These are phyloP conservation scores for Leptura quadrifasciata DNA, from an alignment of 2,888 invertebrate species.

Conservation along the genomic window DNA sequence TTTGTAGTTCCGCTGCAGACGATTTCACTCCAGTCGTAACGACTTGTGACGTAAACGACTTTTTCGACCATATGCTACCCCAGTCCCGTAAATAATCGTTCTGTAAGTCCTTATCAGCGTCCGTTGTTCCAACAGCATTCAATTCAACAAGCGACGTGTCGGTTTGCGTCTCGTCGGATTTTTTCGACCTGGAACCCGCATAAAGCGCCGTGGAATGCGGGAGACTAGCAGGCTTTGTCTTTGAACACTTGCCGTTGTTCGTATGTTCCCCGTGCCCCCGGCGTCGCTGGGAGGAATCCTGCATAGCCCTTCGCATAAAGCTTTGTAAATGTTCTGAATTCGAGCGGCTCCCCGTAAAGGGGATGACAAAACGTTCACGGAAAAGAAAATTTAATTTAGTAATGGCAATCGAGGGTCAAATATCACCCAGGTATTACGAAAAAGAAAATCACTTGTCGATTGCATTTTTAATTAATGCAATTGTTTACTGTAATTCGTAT, in stretches of 20 bases:
- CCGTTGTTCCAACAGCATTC: not conserved
- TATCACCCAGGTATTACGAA: no score
- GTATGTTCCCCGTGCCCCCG: constrained; percentile 17
- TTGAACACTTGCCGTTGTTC: constrained; percentile 33
- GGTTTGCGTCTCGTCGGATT: not conserved
- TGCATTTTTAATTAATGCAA: not conserved
- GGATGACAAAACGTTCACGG: no score
- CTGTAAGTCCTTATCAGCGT: not conserved
- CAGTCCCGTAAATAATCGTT: constrained; percentile 16
- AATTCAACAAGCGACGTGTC: not conserved
- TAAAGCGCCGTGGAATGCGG: constrained; percentile 29
- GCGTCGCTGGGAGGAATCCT: constrained; percentile 18
- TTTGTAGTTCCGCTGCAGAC: constrained; percentile 8
- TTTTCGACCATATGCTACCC: constrained; percentile 42
- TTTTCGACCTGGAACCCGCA: constrained; percentile 32
- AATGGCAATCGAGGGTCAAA: no score
- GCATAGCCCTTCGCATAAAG: not conserved
- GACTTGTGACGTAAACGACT: constrained; percentile 34
- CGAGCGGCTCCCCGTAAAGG: not conserved
- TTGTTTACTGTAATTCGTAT: not conserved
- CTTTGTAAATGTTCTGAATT: not conserved
- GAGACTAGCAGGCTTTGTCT: constrained; percentile 24
- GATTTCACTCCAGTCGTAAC: constrained; percentile 38
- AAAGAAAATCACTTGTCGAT: not conserved
- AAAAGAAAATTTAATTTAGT: no score